Conservation (phyloP, 2,888 invertebrate genomes). For the Leucophenga montana region DNA sequence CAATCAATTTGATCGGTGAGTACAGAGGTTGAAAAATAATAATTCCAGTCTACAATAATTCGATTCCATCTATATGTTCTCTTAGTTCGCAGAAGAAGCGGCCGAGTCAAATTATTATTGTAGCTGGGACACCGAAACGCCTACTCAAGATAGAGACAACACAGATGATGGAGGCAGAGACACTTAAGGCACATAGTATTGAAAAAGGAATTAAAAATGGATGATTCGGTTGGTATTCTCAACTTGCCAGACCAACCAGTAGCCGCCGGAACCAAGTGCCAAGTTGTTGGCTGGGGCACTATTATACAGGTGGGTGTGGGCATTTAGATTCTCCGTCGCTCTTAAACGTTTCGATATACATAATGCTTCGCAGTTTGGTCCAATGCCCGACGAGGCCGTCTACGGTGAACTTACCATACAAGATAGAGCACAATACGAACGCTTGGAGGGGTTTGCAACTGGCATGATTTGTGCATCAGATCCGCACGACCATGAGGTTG, state of each 20-base stretch:
- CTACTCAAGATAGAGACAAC: conserved; percentile 3
- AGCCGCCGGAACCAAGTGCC: too few relatives aligned
- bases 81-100: neutral
- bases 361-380: conserved; percentile 43
- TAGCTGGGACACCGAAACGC: conserved; percentile 50
- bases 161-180: too few relatives aligned
- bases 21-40: neutral
- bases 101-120: conserved; percentile 8
- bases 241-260: too few relatives aligned
- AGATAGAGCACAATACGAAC: conserved; percentile 30
- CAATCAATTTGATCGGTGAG: conserved; percentile 37
- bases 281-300: conserved; percentile 56
- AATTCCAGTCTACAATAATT: neutral
- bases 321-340: neutral
- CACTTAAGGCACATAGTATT: too few relatives aligned
- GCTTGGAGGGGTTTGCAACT: conserved; percentile 24
- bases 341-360: neutral
- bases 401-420: conserved; percentile 47
- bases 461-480: conserved; percentile 28
- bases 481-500: conserved; percentile 40
- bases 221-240: too few relatives aligned
- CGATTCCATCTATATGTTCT: too few relatives aligned
- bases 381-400: conserved; percentile 51
- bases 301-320: conserved; percentile 45
- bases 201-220: too few relatives aligned